These are phyloP conservation scores for Endotricha flammealis DNA, from an alignment of 2,888 invertebrate species.

Conservation along the genomic window DNA sequence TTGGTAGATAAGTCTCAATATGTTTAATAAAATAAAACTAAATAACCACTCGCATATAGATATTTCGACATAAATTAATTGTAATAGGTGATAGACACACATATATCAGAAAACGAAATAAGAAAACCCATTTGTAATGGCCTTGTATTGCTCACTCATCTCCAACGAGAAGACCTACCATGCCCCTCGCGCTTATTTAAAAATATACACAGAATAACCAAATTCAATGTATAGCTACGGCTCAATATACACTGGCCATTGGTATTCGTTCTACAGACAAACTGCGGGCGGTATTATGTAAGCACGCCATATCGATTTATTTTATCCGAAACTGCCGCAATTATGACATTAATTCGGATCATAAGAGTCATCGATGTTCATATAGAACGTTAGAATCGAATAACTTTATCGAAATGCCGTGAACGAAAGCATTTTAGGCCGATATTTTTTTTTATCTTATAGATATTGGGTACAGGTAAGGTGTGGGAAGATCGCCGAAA, in stretches of 20 bases:
- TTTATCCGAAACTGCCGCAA: constrained; percentile 70
- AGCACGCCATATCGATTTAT: constrained; percentile 69
- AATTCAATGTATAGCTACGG: constrained; percentile 40
- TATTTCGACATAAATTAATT: constrained; percentile 39
- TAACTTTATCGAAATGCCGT: constrained; percentile 60
- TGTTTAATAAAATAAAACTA: too few relatives aligned
- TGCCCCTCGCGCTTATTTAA: constrained; percentile 20
- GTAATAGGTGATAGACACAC: constrained; percentile 29
- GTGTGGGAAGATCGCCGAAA: constrained; percentile 59
- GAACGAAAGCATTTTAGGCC: constrained; percentile 47
- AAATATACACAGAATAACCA: constrained; percentile 26
- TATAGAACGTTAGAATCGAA: constrained; percentile 62
- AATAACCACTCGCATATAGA: constrained; percentile 7
- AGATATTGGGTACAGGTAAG: constrained; percentile 52
- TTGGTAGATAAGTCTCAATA: too few relatives aligned
- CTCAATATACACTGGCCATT: constrained; percentile 45
- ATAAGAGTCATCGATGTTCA: constrained; percentile 65
- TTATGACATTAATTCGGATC: constrained; percentile 74
- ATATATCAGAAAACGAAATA: constrained; percentile 50
- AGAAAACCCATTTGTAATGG: constrained; percentile 44
- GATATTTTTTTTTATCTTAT: constrained; percentile 36
- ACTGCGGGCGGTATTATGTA: constrained; percentile 72
- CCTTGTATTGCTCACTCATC: constrained; percentile 48
- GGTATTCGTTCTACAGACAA: constrained; percentile 41
- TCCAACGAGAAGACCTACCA: constrained; percentile 30